These are phyloP conservation scores for Apodemia zela DNA, from an alignment of 2,888 invertebrate genomes.

Conservation along the genomic window DNA sequence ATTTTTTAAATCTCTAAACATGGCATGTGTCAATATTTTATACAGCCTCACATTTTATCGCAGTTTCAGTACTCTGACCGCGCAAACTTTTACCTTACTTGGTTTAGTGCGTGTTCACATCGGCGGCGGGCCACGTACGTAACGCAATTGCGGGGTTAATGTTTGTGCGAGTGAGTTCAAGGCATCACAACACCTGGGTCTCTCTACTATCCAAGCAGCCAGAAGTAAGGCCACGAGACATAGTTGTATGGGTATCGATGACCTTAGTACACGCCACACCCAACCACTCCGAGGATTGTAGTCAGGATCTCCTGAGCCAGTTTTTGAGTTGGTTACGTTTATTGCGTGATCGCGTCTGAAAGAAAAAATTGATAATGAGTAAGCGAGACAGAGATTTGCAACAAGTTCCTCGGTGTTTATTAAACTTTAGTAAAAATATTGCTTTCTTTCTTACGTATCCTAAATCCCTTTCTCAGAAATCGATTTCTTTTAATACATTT, in stretches of 20 bases:
- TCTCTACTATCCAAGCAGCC: conserved; percentile 87
- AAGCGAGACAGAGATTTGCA: no score
- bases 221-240: conserved; percentile 87
- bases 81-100: conserved; percentile 1
- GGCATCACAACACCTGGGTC: conserved; percentile 89
- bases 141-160: conserved; percentile 89
- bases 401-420: no score
- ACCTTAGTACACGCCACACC: conserved; percentile 87
- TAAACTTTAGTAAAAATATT: no score
- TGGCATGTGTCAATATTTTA: not conserved
- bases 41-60: not conserved
- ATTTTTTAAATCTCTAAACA: not conserved
- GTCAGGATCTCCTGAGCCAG: conserved; percentile 79
- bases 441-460: no score
- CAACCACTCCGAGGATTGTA: conserved; percentile 79
- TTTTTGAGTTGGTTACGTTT: conserved; percentile 65
- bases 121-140: conserved; percentile 91
- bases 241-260: conserved; percentile 88
- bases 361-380: not conserved
- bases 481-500: no score
- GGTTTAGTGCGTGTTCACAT: conserved; percentile 35
- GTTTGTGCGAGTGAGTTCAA: conserved; percentile 88
- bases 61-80: conserved; percentile 15
- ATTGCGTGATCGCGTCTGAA: conserved; percentile 49
- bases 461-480: no score